A percentile compares a stretch with the other conserved stretches of the same genome.
Conservation (phyloP, 1,140 invertebrate genomes). For the Drosophila varians region DNA sequence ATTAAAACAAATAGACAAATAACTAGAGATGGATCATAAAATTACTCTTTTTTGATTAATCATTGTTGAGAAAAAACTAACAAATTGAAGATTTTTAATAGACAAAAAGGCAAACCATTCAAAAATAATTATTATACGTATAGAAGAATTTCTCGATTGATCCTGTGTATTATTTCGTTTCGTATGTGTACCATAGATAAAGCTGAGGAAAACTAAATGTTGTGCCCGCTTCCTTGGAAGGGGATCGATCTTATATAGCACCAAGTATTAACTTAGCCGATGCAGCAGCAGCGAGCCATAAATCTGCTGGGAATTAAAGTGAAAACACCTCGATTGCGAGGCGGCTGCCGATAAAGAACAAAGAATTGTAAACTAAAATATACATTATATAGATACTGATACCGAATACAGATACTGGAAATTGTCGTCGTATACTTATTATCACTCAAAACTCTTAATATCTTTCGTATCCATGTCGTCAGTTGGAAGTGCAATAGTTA, state of each 20-base stretch:
- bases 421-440: conserved; percentile 49
- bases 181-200: conserved; percentile 73
- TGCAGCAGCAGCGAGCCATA: conserved; percentile 37
- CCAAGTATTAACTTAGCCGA: conserved; percentile 53
- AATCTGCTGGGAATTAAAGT: conserved; percentile 12
- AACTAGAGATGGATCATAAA: conserved; percentile 61
- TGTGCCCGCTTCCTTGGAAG: conserved; percentile 26
- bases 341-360: conserved; percentile 36
- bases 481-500: conserved; percentile 74
- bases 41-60: conserved; percentile 47
- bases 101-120: conserved; percentile 14
- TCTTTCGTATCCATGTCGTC: conserved; percentile 55
- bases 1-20: conserved; percentile 80
- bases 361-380: conserved; percentile 60
- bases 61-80: conserved; percentile 73
- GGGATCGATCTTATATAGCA: conserved; percentile 39
- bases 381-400: conserved; percentile 58
- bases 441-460: conserved; percentile 28
- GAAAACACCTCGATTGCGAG: conserved; percentile 8
- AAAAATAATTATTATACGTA: conserved; percentile 54
- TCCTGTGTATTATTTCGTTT: conserved; percentile 70
- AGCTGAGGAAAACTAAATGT: conserved; percentile 39
- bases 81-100: conserved; percentile 36
- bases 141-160: conserved; percentile 73
- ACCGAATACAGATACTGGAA: conserved; percentile 41